Evolutionary conservation across 1,140 invertebrate genomes (phyloP), one percentile per base, ranked within the genome.

Genomic region (Diprion similis): DNA sequence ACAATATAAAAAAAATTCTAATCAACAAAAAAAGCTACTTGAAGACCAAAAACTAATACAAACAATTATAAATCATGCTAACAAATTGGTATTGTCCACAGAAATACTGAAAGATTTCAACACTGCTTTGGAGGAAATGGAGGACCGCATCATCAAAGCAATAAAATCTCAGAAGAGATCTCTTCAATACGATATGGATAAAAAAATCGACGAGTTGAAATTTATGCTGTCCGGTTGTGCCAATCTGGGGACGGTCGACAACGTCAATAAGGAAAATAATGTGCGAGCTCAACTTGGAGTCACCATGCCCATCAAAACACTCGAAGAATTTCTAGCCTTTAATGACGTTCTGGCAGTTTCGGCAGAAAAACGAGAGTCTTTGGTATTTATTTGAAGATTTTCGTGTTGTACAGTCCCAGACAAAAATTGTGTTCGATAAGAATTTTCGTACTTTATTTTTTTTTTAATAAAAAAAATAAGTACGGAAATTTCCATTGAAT

Each of bases 101-200:
- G 67, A 68, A 68, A 68, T 68, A 68, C 67, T 24, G 67, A 68
- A 68, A 19, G 67, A 37, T 37, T 68, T 68, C 67, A 68, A 68
- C 67, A 37, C 18, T 37, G 67, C 67, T 68, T 68, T 68, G 67
- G 67, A 68, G 67, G 67, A 68, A 68, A 68, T 68, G 67, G 67
- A 68, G 67, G 9, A 37, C 19, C 67, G 67, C 17, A 68, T 68
- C 67, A 37, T 68, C 19, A 68, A 68, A 4, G 67, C 10, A 4
- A 68, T 68, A 0, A 68, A 68, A 19, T 68, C 67, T 9, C 67
- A 68, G 67, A 68, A 68, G 19, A 68, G 67, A 68, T 68, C n/a
- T 68, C 17, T 68, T 37, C 67, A 68, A 37, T 68, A 68, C 67
- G 67, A 68, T 19, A 68, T 68, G 3, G 19, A 68, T 68, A 68